These are phyloP conservation scores for Drosophila murphyi DNA, from an alignment of 1,140 invertebrate species.

Conservation along the genomic window DNA sequence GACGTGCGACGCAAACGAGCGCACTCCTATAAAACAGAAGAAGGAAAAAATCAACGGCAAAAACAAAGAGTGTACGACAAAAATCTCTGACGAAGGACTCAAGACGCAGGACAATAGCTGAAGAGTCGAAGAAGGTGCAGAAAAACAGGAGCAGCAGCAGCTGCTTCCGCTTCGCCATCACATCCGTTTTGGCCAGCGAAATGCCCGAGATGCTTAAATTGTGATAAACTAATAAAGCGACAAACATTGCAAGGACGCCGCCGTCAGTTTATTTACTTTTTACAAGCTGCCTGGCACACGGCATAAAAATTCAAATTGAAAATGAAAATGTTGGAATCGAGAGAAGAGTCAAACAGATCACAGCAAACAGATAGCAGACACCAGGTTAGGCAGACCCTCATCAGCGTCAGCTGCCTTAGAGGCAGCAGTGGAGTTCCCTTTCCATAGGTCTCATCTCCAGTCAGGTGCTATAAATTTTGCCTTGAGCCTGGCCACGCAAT, in stretches of 20 bases:
- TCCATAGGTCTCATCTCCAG: constrained; percentile 23
- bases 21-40: constrained; percentile 1
- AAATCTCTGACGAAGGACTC: constrained; percentile 39
- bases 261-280: constrained; percentile 76
- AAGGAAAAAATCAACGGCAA: constrained; percentile 29
- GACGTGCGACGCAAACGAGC: constrained; percentile 54
- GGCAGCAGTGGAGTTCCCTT: constrained; percentile 3
- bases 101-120: constrained; percentile 28
- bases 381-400: constrained; percentile 54
- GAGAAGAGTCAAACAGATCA: constrained; percentile 52
- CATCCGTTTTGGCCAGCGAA: constrained; percentile 35
- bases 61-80: constrained; percentile 71
- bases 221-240: constrained; percentile 81
- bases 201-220: constrained; percentile 61
- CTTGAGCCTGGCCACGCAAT: constrained; percentile 55
- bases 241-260: constrained; percentile 59
- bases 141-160: constrained; percentile 40
- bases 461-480: constrained; percentile 63
- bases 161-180: constrained; percentile 51
- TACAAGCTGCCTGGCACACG: constrained; percentile 57
- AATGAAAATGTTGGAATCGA: constrained; percentile 64
- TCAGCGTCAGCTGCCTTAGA: constrained; percentile 58
- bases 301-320: constrained; percentile 81
- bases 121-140: constrained; percentile 43
- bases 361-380: constrained; percentile 44